phyloP scores from a whole-genome alignment of 2,797 vertebrate genomes.

The Urocyon cinereoargenteus region DNA sequence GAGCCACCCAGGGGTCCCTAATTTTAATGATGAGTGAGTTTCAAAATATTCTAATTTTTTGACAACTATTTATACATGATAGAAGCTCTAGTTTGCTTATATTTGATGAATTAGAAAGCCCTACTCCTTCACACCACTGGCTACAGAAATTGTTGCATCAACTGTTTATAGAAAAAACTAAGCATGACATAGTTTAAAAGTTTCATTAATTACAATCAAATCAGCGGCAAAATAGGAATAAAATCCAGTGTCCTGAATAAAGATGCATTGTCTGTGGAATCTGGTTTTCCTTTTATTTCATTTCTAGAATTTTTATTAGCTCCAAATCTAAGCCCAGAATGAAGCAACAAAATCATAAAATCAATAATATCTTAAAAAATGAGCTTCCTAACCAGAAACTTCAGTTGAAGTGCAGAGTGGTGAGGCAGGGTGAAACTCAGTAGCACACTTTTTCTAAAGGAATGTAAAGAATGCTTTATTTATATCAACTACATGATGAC shows the following conservation, averaged over 20 bases:
- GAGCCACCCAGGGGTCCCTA: background rate
- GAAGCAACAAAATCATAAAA: slow-evolving; percentile 12
- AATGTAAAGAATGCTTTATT: background rate
- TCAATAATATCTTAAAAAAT: background rate
- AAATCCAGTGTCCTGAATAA: background rate
- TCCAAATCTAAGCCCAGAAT: slow-evolving; percentile 42
- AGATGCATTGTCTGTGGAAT: background rate
- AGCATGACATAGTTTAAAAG: background rate
- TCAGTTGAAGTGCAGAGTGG: rapidly evolving
- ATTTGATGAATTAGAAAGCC: background rate
- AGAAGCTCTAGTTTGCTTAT: background rate
- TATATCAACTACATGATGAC: background rate
- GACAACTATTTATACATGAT: background rate
- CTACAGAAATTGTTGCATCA: background rate
- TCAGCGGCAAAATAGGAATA: background rate
- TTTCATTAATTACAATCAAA: slow-evolving; percentile 17
- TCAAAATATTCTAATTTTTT: slow-evolving; percentile 41
- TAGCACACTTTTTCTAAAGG: background rate
- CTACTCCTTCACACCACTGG: background rate
- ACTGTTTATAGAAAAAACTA: slow-evolving; percentile 5
- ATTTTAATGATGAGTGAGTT: slow-evolving; percentile 7
- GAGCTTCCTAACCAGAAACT: background rate
- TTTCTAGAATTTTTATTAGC: slow-evolving; percentile 26
- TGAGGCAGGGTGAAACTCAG: background rate
- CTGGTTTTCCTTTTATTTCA: slow-evolving; percentile 39